Evolutionary conservation across 2,113 vertebrate species (phyloP).

Genomic region (Camelus dromedarius): DNA sequence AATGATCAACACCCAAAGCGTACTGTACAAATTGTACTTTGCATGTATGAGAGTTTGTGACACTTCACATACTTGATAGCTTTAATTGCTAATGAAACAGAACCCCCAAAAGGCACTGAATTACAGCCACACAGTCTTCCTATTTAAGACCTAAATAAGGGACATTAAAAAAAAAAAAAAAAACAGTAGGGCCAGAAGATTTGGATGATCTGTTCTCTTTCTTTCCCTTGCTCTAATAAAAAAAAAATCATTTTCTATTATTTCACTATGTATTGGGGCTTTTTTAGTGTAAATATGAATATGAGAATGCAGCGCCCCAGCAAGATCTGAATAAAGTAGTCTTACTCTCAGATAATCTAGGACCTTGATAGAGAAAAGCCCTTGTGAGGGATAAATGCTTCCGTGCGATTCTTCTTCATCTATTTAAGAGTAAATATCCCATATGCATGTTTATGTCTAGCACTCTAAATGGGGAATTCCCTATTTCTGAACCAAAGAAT

Average conservation of each 20-base stretch:
- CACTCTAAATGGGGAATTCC: constrained; percentile 67
- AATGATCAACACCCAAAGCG: constrained; percentile 65
- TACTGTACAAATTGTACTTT: constrained; percentile 65
- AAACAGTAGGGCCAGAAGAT: not conserved
- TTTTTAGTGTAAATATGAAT: not conserved
- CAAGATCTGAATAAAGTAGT: not conserved
- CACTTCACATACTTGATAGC: not conserved
- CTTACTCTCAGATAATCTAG: constrained; percentile 39
- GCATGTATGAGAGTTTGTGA: constrained; percentile 41
- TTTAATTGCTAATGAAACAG: constrained; percentile 50
- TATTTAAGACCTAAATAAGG: constrained; percentile 25
- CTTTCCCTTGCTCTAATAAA: not conserved
- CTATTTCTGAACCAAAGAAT: constrained; percentile 77
- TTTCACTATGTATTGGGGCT: not conserved
- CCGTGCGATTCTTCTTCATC: not conserved
- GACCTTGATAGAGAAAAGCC: constrained; percentile 24
- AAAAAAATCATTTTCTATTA: not conserved
- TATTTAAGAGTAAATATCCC: constrained; percentile 29
- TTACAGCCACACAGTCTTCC: constrained; percentile 22
- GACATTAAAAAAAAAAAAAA: not conserved
- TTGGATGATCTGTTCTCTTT: constrained; percentile 38
- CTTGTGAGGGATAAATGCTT: not conserved
- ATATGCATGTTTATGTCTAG: constrained; percentile 53
- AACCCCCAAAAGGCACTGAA: not conserved
- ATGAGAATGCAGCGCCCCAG: constrained; percentile 17